A percentile compares a stretch with the other conserved stretches of the same genome.
Conservation (phyloP, 2,797 vertebrate species). For the Meriones psammophilus region DNA sequence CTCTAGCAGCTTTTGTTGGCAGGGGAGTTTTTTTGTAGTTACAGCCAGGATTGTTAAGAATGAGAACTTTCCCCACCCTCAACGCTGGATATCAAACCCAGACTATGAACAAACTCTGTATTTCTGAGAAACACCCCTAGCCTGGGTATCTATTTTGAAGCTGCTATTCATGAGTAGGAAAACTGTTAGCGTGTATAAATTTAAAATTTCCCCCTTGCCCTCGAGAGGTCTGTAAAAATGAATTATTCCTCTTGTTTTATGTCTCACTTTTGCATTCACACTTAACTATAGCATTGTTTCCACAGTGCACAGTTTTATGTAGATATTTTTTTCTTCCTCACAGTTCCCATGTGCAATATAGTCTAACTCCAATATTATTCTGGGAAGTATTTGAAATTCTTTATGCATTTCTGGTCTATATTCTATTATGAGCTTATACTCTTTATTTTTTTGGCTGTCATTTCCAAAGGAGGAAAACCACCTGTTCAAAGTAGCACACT, state of each 20-base stretch:
- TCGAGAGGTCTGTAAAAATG: neutral
- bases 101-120: neutral
- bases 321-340: neutral
- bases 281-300: conserved; percentile 9
- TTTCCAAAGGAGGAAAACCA: conserved; percentile 38
- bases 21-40: neutral
- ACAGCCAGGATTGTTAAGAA: neutral
- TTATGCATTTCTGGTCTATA: neutral
- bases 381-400: neutral
- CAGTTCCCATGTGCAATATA: neutral
- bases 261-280: neutral
- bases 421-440: neutral
- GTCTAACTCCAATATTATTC: neutral
- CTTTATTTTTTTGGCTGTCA: conserved; percentile 37
- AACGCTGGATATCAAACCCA: neutral
- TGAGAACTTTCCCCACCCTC: neutral
- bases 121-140: neutral
- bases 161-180: neutral
- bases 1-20: neutral
- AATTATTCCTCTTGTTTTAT: conserved; percentile 3
- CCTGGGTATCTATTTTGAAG: neutral
- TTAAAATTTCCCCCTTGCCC: neutral
- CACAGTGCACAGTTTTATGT: neutral
- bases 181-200: neutral
- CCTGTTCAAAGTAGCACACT: neutral